Evolutionary conservation across 2,888 invertebrate species (phyloP), one percentile per base, ranked within the genome.

Genomic region (Pachycephus smyrnensis): DNA sequence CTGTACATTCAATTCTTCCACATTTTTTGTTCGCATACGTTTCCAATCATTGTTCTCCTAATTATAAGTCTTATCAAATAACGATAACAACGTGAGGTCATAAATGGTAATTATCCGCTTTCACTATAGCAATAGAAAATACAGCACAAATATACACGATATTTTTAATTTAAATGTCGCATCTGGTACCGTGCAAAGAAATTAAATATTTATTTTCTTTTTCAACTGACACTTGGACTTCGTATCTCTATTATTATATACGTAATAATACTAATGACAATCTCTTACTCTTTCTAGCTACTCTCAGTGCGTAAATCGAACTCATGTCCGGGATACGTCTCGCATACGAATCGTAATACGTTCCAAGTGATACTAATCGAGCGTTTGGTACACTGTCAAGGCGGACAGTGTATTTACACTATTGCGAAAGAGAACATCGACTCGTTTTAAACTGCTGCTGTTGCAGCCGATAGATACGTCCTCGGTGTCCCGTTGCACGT

Each of bases 401-500:
- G 33, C 80, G 79, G 80, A 82, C 77, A 78, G 76, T 55, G 71
- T 73, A 75, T 69, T 55, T 81, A 75, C 78, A 76, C 78, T 75
- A 79, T 82, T 85, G 81, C 84, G 78, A 84, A 83, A 83, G 81
- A 77, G 55, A 79, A 81, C 83, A 83, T 82, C 80, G 82, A 82
- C 82, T 82, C 85, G 86, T 85, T 87, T 88, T 84, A 82, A 87
- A 86, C 82, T 83, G 80, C 82, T 82, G 80, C 77, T 81, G 77
- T 80, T 83, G 82, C 83, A 82, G 83, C 81, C 79, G 79, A 77
- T 76, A 78, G 75, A 78, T 77, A 80, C 55, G 73, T 55, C 23
- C 23, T 23, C 55, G 55, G 23, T 55, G 23, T 55, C 55, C 55
- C 55, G 55, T 55, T 55, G 55, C 55, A 55, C 23, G 23, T 55